Evolutionary conservation across 2,888 invertebrate genomes (phyloP).

Genomic region (Celastrina argiolus): DNA sequence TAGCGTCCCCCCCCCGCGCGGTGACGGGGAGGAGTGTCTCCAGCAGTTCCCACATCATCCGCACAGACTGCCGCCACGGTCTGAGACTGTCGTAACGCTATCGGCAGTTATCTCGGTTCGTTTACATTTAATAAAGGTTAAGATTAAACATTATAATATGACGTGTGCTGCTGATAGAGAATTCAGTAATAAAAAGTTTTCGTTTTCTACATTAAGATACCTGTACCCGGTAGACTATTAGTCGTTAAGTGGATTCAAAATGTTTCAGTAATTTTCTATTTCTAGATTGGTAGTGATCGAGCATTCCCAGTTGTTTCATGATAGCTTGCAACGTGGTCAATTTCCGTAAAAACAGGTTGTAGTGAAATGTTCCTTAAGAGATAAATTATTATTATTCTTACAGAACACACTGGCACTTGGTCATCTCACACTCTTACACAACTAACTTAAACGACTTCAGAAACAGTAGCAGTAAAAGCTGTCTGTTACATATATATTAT

Average conservation of each 20-base stretch:
- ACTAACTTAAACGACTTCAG: too few relatives aligned
- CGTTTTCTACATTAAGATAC: neutral
- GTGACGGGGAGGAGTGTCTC: neutral
- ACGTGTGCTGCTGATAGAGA: neutral
- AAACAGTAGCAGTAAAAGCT: too few relatives aligned
- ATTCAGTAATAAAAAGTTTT: neutral
- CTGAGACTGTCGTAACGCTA: neutral
- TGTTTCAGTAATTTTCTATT: neutral
- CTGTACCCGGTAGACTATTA: too few relatives aligned
- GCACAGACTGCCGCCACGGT: neutral
- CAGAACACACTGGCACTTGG: too few relatives aligned
- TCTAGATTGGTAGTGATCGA: too few relatives aligned
- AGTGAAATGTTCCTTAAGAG: too few relatives aligned
- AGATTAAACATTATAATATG: neutral
- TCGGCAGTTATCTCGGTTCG: neutral
- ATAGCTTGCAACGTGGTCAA: too few relatives aligned
- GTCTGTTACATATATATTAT: too few relatives aligned
- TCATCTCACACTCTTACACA: too few relatives aligned
- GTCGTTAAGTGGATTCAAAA: neutral
- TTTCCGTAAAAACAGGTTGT: too few relatives aligned
- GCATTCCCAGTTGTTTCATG: too few relatives aligned
- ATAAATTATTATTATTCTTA: too few relatives aligned
- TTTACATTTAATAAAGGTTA: slow-evolving; percentile 4
- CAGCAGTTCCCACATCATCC: neutral
- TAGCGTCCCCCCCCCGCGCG: neutral